Conservation (phyloP, 2,888 invertebrate species). For the Chrysotoxum bicinctum region DNA sequence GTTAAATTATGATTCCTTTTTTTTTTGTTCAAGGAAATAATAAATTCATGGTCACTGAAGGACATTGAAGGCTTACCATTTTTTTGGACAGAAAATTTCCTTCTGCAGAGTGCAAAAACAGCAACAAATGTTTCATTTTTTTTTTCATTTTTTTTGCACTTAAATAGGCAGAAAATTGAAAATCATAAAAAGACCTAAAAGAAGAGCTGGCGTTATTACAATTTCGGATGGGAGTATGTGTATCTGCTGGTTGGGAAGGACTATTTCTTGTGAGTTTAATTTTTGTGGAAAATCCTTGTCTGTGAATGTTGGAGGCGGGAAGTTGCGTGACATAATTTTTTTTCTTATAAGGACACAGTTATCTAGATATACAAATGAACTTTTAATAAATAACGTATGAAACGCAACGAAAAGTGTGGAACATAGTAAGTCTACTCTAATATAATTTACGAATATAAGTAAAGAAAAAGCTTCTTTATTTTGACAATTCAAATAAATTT, state of each 20-base stretch:
- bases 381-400: too few species aligned
- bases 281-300: not conserved
- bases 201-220: not conserved
- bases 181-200: constrained; percentile 41
- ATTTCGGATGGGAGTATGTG: not conserved
- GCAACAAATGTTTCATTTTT: not conserved
- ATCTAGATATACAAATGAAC: too few species aligned
- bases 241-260: not conserved
- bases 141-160: constrained; percentile 56
- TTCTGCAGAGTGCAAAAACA: not conserved
- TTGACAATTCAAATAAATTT: too few species aligned
- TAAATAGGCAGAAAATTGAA: constrained; percentile 69
- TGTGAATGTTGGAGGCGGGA: not conserved
- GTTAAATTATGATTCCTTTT: not conserved
- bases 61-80: not conserved
- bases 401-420: too few species aligned
- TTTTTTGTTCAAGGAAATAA: not conserved
- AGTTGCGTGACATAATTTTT: too few species aligned
- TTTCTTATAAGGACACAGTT: too few species aligned
- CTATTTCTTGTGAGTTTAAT: not conserved
- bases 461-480: too few species aligned
- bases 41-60: constrained; percentile 2
- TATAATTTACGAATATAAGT: too few species aligned
- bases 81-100: not conserved
- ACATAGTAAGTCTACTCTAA: too few species aligned